phyloP scores from a whole-genome alignment of 2,888 invertebrate species.

The Oligia strigilis region DNA sequence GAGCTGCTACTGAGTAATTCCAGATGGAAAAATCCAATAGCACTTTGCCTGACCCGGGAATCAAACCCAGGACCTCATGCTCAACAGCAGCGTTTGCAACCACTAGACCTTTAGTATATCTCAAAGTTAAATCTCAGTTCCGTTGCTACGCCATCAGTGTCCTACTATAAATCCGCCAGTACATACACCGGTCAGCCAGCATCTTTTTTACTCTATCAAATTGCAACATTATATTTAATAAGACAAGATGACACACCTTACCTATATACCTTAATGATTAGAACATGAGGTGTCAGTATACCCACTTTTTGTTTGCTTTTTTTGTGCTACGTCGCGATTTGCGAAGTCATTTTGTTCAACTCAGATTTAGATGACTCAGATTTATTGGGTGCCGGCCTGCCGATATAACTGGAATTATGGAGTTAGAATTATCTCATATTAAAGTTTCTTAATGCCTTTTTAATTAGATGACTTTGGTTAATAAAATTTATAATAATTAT shows the following conservation, averaged over 20 bases:
- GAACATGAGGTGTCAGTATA: conserved; percentile 26
- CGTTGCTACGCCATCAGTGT: not conserved
- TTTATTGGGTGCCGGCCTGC: conserved; percentile 7
- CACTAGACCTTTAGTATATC: not conserved
- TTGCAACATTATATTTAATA: conserved; percentile 12
- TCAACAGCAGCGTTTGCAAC: not conserved
- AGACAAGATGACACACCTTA: conserved; percentile 37
- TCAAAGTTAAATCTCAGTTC: not conserved
- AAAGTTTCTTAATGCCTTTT: not conserved
- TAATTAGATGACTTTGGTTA: not conserved
- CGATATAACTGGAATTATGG: conserved; percentile 13
- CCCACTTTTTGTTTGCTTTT: conserved; percentile 46
- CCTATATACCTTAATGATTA: conserved; percentile 26
- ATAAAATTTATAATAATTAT: not conserved
- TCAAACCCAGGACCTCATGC: not conserved
- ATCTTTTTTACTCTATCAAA: conserved; percentile 2
- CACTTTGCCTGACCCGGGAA: not conserved
- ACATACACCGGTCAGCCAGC: not conserved
- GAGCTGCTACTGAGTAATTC: not conserved
- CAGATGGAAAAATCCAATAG: not conserved
- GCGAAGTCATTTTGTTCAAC: conserved; percentile 7
- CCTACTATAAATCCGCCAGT: conserved; percentile 11
- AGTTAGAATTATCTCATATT: not conserved
- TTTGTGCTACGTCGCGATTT: conserved; percentile 23
- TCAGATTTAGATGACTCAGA: conserved; percentile 25